Conservation (phyloP, 2,888 invertebrate species). For the Carcina quercana region DNA sequence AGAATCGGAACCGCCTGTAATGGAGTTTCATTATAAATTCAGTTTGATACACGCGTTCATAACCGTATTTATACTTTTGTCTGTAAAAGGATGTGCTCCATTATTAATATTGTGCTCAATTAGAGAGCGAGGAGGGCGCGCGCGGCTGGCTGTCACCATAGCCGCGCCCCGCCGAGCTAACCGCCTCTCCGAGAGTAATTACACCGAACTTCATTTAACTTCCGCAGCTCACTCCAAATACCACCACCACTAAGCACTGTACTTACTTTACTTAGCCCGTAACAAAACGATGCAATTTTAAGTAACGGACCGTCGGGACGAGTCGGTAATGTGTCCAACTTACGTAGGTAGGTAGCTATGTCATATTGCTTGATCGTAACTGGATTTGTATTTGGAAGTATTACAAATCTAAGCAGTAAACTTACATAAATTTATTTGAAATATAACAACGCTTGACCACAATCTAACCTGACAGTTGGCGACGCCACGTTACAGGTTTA, state of each 20-base stretch:
- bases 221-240: slow-evolving; percentile 63
- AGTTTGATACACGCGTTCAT: too few species aligned
- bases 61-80: too few species aligned
- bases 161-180: slow-evolving; percentile 51
- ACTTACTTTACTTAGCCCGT: slow-evolving; percentile 59
- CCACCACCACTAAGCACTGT: slow-evolving; percentile 59
- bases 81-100: slow-evolving; percentile 22
- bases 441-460: too few species aligned
- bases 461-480: too few species aligned
- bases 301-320: slow-evolving; percentile 47
- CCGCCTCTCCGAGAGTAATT: slow-evolving; percentile 65
- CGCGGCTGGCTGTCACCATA: slow-evolving; percentile 51
- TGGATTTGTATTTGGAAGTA: too few species aligned
- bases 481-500: too few species aligned
- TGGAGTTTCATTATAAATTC: too few species aligned
- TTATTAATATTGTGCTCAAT: slow-evolving; percentile 43
- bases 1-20: too few species aligned
- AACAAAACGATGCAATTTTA: slow-evolving; percentile 64
- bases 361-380: too few species aligned
- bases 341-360: too few species aligned
- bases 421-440: too few species aligned
- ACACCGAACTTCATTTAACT: slow-evolving; percentile 69
- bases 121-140: slow-evolving; percentile 22
- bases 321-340: slow-evolving; percentile 30
- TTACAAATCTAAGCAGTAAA: too few species aligned